These are phyloP conservation scores for Anarrhichthys ocellatus DNA, from an alignment of 2,113 vertebrate genomes.

Conservation along the genomic window DNA sequence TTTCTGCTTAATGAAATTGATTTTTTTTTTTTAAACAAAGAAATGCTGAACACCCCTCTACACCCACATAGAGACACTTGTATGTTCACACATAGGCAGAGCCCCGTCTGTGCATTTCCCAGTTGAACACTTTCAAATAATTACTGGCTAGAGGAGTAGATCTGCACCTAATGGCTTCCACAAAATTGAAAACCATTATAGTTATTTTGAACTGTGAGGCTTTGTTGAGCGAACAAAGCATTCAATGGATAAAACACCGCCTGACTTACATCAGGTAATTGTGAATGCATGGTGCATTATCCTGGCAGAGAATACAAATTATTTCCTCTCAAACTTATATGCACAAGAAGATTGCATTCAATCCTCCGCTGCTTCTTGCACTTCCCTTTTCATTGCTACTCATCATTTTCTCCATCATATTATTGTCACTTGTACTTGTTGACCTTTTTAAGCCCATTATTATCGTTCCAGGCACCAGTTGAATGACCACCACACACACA, in stretches of 20 bases:
- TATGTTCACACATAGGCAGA: not conserved
- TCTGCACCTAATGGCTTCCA: slow-evolving; percentile 30
- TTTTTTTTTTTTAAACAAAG: slow-evolving; percentile 29
- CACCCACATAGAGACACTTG: not conserved
- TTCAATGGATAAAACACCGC: slow-evolving; percentile 45
- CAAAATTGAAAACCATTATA: slow-evolving; percentile 35
- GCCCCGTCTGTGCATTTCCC: slow-evolving; percentile 17
- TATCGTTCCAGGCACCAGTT: not conserved
- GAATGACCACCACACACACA: not conserved
- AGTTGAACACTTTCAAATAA: slow-evolving; percentile 50
- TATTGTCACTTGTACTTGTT: not conserved
- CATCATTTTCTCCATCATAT: slow-evolving; percentile 5
- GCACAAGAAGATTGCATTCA: not conserved
- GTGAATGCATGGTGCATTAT: slow-evolving; percentile 23
- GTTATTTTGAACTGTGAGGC: slow-evolving; percentile 40
- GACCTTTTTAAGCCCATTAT: not conserved
- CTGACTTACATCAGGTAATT: slow-evolving; percentile 33
- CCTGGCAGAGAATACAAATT: not conserved
- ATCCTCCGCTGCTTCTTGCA: not conserved
- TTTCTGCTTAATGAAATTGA: slow-evolving; percentile 23
- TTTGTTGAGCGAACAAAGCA: slow-evolving; percentile 45
- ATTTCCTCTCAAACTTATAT: not conserved
- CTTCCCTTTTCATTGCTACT: not conserved
- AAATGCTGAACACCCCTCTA: not conserved
- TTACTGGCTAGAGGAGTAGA: slow-evolving; percentile 38